phyloP scores from a whole-genome alignment of 2,797 vertebrate genomes.

The Diplodus puntazzo region DNA sequence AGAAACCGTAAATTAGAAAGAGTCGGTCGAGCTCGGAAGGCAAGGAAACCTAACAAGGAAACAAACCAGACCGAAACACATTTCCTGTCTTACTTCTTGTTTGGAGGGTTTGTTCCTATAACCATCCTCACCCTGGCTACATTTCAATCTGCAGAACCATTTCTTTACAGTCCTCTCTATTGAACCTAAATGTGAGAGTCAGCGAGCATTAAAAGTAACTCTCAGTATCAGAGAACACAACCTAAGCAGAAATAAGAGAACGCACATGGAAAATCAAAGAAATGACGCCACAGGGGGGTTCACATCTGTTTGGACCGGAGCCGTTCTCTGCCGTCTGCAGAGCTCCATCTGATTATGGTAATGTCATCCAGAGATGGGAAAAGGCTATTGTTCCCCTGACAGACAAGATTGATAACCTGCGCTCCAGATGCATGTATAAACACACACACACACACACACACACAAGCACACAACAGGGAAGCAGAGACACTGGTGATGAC shows the following conservation, averaged over 20 bases:
- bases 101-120: background rate
- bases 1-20: background rate
- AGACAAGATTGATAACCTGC: constrained; percentile 71
- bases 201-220: background rate
- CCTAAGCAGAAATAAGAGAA: background rate
- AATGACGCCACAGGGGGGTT: constrained; percentile 3
- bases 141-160: constrained; percentile 17
- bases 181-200: constrained; percentile 17
- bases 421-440: constrained; percentile 28
- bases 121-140: background rate
- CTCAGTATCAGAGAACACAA: background rate
- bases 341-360: constrained; percentile 67
- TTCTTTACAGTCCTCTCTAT: constrained; percentile 9
- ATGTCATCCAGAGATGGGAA: constrained; percentile 59
- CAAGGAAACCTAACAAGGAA: background rate
- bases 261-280: constrained; percentile 8
- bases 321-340: constrained; percentile 33
- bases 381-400: constrained; percentile 64
- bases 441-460: constrained; percentile 24
- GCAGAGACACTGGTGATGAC: constrained; percentile 16
- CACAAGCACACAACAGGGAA: background rate
- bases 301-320: constrained; percentile 45
- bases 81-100: constrained; percentile 5
- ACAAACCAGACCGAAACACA: constrained; percentile 12
- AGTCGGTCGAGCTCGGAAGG: background rate